Base-by-base conservation (phyloP, 2,888 invertebrate genomes). In the Punctoribates punctum region DNA sequence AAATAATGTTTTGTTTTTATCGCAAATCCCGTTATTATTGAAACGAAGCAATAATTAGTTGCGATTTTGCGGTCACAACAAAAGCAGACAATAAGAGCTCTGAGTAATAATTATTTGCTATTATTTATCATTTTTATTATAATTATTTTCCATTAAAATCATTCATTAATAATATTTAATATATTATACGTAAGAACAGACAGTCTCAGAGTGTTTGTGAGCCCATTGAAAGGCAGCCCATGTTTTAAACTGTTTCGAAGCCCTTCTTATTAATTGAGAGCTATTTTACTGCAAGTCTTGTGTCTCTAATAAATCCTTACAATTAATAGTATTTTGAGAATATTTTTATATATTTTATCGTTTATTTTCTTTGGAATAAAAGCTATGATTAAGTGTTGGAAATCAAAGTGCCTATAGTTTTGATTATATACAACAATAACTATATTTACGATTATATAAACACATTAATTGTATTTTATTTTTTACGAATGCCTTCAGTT, bases 51-150 rank as follows among this genome's bases (percentile, higher is more conserved):
- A 70, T 70, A 70, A 70, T 70, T n/a, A 42, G 42, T 70, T 70
- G 62, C 62, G 70, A 70, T 70, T 70, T 70, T 70, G 70, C 70
- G 70, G 70, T 70, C 70, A 70, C 70, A 70, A 70, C 62, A 60
- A 13, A 25, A 29, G 1, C 60, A 23, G 20, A 60, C 20, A 20
- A 34, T 17, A 34, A 34, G n/a, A 29, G 62, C 29, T 42, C 70
- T 46, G 6, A 20, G 6, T 70, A 29, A 42, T 46, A 1, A 70
- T 70, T 46, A 70, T 23, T n/a, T 1, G 9, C 42, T 42, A 46
- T 46, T 70, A 70, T 70, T 70, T 70, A 42, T 70, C 70, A 70
- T 46, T 34, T 38, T 9, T 29, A 17, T 62, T 4, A 70, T 70
- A 38, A 20, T 70, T 3, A 23, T 62, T 57, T 57, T 25, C 13